Conservation (phyloP, 2,113 vertebrate genomes). For the Scalopus aquaticus region DNA sequence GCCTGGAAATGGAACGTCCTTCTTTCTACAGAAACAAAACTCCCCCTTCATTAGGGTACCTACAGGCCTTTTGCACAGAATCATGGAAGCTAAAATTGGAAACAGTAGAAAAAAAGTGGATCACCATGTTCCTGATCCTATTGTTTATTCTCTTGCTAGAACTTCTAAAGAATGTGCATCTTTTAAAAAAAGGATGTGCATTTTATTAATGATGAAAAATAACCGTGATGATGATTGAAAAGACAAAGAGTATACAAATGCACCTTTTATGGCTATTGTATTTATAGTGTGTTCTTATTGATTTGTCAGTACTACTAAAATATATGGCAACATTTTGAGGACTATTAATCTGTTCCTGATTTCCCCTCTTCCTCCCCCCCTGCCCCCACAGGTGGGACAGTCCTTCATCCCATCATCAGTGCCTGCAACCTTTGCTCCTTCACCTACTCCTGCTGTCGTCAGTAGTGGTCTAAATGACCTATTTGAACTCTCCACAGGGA, state of each 20-base stretch:
- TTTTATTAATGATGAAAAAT: conserved; percentile 54
- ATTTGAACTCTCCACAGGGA: conserved; percentile 96
- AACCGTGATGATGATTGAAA: conserved; percentile 61
- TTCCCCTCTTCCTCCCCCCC: not conserved
- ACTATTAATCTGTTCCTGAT: conserved; percentile 55
- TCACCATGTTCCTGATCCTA: conserved; percentile 57
- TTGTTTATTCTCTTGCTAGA: conserved; percentile 46
- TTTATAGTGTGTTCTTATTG: conserved; percentile 47
- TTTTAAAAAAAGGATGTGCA: conserved; percentile 50
- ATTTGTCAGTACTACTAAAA: conserved; percentile 27
- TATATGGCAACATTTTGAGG: not conserved
- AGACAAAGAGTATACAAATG: conserved; percentile 58
- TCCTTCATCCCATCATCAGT: conserved; percentile 97
- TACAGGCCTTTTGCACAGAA: conserved; percentile 76
- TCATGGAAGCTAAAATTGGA: conserved; percentile 83
- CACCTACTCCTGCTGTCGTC: conserved; percentile 95
- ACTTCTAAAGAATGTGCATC: conserved; percentile 47
- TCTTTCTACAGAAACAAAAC: not conserved
- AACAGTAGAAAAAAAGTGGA: conserved; percentile 64
- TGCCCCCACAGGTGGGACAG: conserved; percentile 92
- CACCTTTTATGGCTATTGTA: conserved; percentile 16
- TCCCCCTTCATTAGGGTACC: conserved; percentile 10
- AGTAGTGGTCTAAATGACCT: conserved; percentile 96
- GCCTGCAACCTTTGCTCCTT: conserved; percentile 96
- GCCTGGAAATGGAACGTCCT: conserved; percentile 36